A percentile compares a stretch with the other conserved stretches of the same genome.
These are phyloP conservation scores for Sarcophilus harrisii DNA, from an alignment of 2,797 vertebrate species.

Conservation along the genomic window DNA sequence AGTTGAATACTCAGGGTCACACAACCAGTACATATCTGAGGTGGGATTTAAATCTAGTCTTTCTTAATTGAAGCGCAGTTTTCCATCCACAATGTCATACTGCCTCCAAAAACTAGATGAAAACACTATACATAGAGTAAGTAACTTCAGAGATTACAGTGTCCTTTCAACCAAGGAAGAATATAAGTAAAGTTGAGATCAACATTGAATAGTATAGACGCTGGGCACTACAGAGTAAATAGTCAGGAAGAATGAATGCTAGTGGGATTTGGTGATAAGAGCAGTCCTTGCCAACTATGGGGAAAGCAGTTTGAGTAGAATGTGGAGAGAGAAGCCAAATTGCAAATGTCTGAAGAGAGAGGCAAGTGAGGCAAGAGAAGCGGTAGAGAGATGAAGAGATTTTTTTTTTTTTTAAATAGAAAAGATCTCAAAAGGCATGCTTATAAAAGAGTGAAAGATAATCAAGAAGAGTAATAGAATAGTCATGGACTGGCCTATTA, in stretches of 20 bases:
- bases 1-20: no score
- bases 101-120: background rate
- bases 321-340: no score
- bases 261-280: background rate
- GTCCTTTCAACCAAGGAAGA: background rate
- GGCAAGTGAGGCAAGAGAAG: fast-evolving
- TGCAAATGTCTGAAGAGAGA: background rate
- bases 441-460: background rate
- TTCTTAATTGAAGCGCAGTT: background rate
- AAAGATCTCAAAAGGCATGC: no score
- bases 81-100: background rate
- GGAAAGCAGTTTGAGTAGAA: no score
- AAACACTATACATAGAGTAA: background rate
- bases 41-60: background rate
- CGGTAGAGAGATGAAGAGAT: background rate
- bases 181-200: background rate
- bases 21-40: background rate
- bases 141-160: background rate
- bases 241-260: background rate
- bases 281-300: no score
- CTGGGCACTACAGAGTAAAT: background rate
- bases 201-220: background rate
- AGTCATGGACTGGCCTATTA: background rate
- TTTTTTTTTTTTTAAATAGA: background rate
- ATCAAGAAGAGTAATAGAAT: background rate